These are phyloP conservation scores for Ammospiza nelsoni DNA, from an alignment of 2,113 vertebrate species.

Conservation along the genomic window DNA sequence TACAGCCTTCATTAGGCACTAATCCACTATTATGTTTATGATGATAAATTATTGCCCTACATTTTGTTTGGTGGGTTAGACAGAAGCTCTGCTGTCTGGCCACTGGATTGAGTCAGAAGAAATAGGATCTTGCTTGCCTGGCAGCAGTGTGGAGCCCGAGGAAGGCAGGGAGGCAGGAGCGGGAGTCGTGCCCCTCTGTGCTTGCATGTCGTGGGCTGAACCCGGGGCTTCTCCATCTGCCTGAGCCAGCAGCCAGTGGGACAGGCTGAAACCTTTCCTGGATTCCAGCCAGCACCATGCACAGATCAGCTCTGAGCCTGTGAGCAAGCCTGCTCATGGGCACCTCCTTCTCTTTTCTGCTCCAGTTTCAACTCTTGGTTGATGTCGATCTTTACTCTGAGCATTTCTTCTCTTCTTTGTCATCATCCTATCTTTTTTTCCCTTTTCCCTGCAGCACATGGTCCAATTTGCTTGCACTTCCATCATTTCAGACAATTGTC, in stretches of 20 bases:
- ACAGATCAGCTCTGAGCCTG: neutral
- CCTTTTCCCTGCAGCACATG: neutral
- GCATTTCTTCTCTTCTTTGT: neutral
- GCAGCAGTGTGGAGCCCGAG: neutral
- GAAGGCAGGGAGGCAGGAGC: neutral
- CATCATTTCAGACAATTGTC: neutral
- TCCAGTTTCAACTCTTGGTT: neutral
- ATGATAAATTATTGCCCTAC: neutral
- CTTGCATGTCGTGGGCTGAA: neutral
- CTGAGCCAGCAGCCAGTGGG: neutral
- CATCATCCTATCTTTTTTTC: rapidly evolving
- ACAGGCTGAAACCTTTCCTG: neutral
- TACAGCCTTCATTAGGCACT: neutral
- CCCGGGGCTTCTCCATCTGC: neutral
- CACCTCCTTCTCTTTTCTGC: neutral
- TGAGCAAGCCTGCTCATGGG: neutral
- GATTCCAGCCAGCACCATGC: neutral
- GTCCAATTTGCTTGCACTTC: neutral
- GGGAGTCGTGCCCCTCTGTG: neutral
- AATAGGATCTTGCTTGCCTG: neutral
- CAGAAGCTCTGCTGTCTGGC: neutral
- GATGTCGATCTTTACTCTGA: neutral
- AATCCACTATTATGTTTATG: neutral
- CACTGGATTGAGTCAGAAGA: neutral
- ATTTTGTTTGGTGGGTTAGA: neutral